Percentiles rank a stretch among this genome's conserved stretches.
Evolutionary conservation across 2,797 vertebrate genomes (phyloP).

Genomic region (Natrix natrix): DNA sequence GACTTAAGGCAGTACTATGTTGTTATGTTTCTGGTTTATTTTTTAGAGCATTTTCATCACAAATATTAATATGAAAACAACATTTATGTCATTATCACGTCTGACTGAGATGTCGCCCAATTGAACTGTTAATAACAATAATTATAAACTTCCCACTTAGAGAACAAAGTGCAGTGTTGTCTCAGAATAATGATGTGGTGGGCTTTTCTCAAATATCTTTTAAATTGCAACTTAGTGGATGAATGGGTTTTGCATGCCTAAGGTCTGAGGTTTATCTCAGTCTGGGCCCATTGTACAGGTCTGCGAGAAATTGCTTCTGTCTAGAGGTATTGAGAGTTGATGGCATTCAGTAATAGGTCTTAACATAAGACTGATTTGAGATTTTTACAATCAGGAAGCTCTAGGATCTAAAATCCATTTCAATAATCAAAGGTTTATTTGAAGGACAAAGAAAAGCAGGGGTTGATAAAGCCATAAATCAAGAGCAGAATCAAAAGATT

Average conservation of each 20-base stretch:
- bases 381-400: background rate
- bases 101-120: background rate
- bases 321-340: background rate
- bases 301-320: background rate
- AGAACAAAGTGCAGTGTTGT: background rate
- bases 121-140: background rate
- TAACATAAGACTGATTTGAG: background rate
- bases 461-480: background rate
- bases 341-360: background rate
- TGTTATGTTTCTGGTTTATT: background rate
- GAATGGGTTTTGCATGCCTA: background rate
- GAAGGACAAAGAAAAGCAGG: background rate
- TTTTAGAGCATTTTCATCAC: background rate
- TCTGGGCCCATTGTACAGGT: background rate
- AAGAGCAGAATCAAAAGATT: background rate
- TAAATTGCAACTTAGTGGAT: background rate
- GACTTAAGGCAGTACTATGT: background rate
- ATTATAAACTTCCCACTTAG: background rate
- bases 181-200: background rate
- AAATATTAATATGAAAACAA: background rate
- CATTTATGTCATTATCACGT: background rate
- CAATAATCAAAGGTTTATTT: background rate
- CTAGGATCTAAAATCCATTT: background rate
- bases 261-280: background rate
- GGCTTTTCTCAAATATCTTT: background rate